Evolutionary conservation across 2,113 vertebrate genomes (phyloP).

Genomic region (Ellobius talpinus): DNA sequence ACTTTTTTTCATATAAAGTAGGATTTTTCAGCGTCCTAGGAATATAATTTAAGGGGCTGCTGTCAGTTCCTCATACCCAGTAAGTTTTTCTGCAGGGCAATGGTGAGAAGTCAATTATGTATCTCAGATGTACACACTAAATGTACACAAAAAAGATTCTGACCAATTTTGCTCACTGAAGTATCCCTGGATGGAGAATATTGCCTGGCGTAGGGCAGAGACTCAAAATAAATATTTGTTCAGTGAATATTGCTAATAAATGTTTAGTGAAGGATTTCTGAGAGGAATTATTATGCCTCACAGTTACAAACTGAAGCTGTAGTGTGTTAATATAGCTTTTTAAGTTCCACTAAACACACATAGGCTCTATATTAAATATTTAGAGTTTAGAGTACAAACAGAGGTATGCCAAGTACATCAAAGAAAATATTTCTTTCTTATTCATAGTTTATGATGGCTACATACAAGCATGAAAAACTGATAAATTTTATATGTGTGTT

Average conservation of each 20-base stretch:
- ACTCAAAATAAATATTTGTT: constrained; percentile 36
- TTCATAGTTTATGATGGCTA: neutral
- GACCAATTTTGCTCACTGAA: neutral
- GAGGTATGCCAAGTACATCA: neutral
- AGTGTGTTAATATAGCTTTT: neutral
- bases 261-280: constrained; percentile 35
- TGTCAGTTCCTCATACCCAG: neutral
- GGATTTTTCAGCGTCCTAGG: neutral
- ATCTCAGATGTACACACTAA: neutral
- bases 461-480: neutral
- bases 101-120: neutral
- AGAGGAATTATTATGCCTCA: constrained; percentile 38
- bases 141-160: neutral
- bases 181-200: neutral
- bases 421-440: neutral
- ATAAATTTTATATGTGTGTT: neutral
- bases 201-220: neutral
- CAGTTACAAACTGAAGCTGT: constrained; percentile 20
- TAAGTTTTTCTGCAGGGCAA: neutral
- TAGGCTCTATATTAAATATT: constrained; percentile 39
- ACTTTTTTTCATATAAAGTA: neutral
- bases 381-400: neutral
- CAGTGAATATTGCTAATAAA: constrained; percentile 31
- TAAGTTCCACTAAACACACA: neutral
- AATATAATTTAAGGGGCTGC: neutral